Conservation (phyloP, 2,888 invertebrate species). For the Mythimna loreyi region DNA sequence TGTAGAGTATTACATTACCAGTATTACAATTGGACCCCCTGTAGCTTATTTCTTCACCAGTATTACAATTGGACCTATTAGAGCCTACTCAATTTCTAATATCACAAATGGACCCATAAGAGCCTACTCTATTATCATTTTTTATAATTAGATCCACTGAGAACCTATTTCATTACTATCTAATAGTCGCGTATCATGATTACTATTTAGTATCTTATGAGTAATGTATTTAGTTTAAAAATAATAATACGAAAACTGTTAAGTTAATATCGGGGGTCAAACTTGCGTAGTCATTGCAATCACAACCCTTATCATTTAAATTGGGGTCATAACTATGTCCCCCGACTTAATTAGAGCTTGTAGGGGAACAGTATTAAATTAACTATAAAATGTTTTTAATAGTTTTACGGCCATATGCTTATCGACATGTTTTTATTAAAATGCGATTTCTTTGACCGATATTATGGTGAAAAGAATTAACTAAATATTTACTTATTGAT, state of each 20-base stretch:
- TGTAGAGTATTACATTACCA: no score
- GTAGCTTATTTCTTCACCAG: no score
- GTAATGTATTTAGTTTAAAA: slow-evolving; percentile 10
- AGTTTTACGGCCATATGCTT: slow-evolving; percentile 27
- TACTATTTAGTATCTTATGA: neutral
- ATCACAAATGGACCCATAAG: no score
- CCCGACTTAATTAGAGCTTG: slow-evolving; percentile 53
- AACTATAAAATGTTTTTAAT: slow-evolving; percentile 44
- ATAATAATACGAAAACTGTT: slow-evolving; percentile 28
- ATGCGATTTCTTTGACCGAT: neutral
- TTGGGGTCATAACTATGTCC: slow-evolving; percentile 59
- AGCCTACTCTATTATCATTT: no score
- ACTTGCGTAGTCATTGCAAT: slow-evolving; percentile 61
- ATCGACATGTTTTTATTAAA: neutral
- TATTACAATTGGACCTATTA: no score
- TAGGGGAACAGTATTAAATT: slow-evolving; percentile 32
- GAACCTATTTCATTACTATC: neutral
- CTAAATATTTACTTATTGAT: neutral
- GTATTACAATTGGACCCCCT: no score
- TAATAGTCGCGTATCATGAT: neutral
- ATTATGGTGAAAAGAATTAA: neutral
- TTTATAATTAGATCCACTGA: neutral
- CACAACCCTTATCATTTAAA: slow-evolving; percentile 59
- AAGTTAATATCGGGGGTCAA: slow-evolving; percentile 50
- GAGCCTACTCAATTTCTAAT: no score